Evolutionary conservation across 2,797 vertebrate species (phyloP), one percentile per base, ranked within the genome.

Genomic region (Cetoscarus ocellatus): DNA sequence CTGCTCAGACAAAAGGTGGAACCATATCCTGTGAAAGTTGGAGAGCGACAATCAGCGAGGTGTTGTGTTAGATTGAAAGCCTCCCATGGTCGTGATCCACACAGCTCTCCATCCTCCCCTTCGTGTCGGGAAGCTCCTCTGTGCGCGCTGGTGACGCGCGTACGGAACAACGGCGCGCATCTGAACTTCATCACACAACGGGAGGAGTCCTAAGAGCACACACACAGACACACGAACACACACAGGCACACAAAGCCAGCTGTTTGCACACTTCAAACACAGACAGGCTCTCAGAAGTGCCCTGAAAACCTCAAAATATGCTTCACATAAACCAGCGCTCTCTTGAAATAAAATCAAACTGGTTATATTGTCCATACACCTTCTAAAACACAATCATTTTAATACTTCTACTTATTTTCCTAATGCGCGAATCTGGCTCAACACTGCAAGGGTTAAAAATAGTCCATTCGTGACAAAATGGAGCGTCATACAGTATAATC

Each of bases 181-280:
- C 80, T 79, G 82, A 92, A 92, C 89, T 92, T 91, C 84, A 87
- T 72, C 87, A 85, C 79, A 79, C 70, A 74, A 56, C 90, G 85
- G 91, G 90, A 90, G 90, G 92, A 91, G 91, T 85, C 88, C 87
- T 27, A 27, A 27, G 27, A 27, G 27, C 27, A 6, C 63, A 84
- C 87, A 7, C 63, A 34, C 43, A 44, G 56, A 79, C 43, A 44
- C n/a, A n/a, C n/a, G n/a, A n/a, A n/a, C 63, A 84, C 87, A 7
- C 63, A 34, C 43, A 44, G 56, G 77, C 43, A 44, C 79, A 84
- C 83, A 82, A 75, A 89, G 78, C 76, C 82, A 88, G 88, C 84
- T 82, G 86, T 80, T 77, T 75, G 73, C 75, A 70, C 83, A 77
- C 88, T 27, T 27, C 27, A 70, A 70, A 79, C 73, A 42, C 65